Base-by-base conservation (phyloP, 2,797 vertebrate genomes). In the Fundulus diaphanus region DNA sequence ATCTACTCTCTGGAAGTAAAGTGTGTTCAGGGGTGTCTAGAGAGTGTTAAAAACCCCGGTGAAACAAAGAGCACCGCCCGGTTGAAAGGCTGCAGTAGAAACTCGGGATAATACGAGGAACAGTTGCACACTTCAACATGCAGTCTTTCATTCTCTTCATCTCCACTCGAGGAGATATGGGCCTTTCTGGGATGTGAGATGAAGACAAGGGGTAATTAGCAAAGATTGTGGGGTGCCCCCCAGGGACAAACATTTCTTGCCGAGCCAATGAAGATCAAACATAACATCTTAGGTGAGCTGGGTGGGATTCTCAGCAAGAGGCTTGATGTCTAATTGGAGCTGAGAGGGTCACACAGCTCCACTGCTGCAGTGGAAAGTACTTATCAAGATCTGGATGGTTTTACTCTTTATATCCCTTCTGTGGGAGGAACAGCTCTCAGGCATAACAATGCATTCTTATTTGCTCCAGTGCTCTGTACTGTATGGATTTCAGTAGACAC, bases 121-220 rank as follows among this genome's bases (percentile, higher is more conserved):
- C 86, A 86, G 88, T 88, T 72, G 48, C 65, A 65, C 71, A 63
- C 76, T 85, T 74, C 46, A 82, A 84, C 75, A 31, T 51, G 56
- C 31, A 12, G 76, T 69, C 77, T 78, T 72, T 18, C 20, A 37
- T 33, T 74, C 72, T 78, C 70, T 78, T 85, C 73, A 31, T 74
- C 79, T 78, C 46, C 54, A 48, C 82, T 79, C 48, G 68, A 87
- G 66, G 76, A 87, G 79, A 83, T 67, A 22, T 74, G 54, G 80
- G 49, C 44, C 69, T 61, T 69, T 77, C 74, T 82, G 16, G 57
- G 85, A 89, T 68, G 72, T 65, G 79, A 80, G 85, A 85, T 63
- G 37, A 79, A 78, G 81, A 85, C 71, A 42, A 85, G 86, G 74
- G 84, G 85, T 90, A 89, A 92, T 94, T 93, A 92, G 72, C 82